phyloP scores from a whole-genome alignment of 1,140 invertebrate genomes.

The Bombus polaris region DNA sequence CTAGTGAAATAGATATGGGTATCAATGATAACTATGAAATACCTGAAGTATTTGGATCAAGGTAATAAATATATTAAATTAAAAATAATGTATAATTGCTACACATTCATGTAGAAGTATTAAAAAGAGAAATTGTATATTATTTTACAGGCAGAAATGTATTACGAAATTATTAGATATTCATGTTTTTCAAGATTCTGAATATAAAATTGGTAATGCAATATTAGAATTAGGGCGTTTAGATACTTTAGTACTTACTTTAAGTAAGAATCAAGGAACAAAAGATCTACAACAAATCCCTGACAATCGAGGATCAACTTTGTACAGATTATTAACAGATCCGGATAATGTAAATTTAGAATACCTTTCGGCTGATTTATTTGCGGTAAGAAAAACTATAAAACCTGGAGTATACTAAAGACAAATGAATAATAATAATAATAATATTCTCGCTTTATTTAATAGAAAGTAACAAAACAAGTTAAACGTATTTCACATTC shows the following conservation, averaged over 20 bases:
- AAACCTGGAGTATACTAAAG: neutral
- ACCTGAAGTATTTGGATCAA: constrained; percentile 65
- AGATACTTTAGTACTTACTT: constrained; percentile 85
- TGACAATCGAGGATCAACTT: constrained; percentile 85
- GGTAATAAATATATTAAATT: constrained; percentile 54
- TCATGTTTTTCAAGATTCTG: constrained; percentile 85
- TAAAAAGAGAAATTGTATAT: neutral
- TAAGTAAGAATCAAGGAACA: constrained; percentile 81
- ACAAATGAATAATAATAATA: neutral
- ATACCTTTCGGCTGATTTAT: constrained; percentile 84
- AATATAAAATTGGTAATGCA: constrained; percentile 83
- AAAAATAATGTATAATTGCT: neutral
- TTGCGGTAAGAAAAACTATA: constrained; percentile 81
- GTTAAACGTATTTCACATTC: constrained; percentile 84
- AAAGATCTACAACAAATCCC: constrained; percentile 84
- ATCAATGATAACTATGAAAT: constrained; percentile 75
- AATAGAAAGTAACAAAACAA: constrained; percentile 85
- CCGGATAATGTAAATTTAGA: constrained; percentile 86
- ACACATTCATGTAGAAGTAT: neutral
- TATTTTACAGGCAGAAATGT: constrained; percentile 74
- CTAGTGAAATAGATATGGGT: constrained; percentile 80
- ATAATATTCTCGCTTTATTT: constrained; percentile 58
- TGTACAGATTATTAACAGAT: constrained; percentile 85
- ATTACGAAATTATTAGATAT: constrained; percentile 84
- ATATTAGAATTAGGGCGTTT: constrained; percentile 86